Percentiles rank a stretch among this genome's conserved stretches.
Evolutionary conservation across 1,140 invertebrate species (phyloP).

Genomic region (Cataglyphis hispanica): DNA sequence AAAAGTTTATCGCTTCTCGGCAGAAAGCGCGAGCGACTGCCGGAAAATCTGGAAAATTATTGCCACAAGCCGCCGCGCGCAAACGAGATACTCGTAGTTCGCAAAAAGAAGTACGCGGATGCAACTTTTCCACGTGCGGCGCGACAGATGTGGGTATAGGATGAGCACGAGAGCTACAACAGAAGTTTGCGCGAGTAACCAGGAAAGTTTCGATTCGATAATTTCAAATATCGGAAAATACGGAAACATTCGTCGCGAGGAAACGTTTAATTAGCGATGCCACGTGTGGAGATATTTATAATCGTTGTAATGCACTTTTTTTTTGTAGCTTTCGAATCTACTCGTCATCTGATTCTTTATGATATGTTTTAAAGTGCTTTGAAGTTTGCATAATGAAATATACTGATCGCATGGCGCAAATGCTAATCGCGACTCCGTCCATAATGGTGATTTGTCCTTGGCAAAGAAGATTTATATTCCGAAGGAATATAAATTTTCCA

Average conservation of each 20-base stretch:
- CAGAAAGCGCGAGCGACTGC: conserved; percentile 46
- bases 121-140: conserved; percentile 28
- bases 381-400: conserved; percentile 35
- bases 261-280: conserved; percentile 33
- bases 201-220: conserved; percentile 51
- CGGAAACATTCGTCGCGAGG: conserved; percentile 1
- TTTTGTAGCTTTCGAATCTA: neutral
- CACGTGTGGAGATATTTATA: neutral
- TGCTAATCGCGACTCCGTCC: conserved; percentile 55
- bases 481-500: conserved; percentile 62
- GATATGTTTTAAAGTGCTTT: neutral
- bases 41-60: conserved; percentile 67
- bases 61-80: conserved; percentile 26
- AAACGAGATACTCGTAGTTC: conserved; percentile 28
- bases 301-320: neutral
- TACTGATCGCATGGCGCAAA: neutral
- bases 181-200: conserved; percentile 38
- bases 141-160: conserved; percentile 6
- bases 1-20: conserved; percentile 63
- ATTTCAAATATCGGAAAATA: conserved; percentile 44
- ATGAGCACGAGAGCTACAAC: conserved; percentile 20
- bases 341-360: neutral
- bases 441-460: conserved; percentile 43
- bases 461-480: conserved; percentile 47
- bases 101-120: conserved; percentile 28